A percentile compares a stretch with the other conserved stretches of the same genome.
Conservation (phyloP, 2,113 vertebrate species). For the Entosphenus tridentatus region DNA sequence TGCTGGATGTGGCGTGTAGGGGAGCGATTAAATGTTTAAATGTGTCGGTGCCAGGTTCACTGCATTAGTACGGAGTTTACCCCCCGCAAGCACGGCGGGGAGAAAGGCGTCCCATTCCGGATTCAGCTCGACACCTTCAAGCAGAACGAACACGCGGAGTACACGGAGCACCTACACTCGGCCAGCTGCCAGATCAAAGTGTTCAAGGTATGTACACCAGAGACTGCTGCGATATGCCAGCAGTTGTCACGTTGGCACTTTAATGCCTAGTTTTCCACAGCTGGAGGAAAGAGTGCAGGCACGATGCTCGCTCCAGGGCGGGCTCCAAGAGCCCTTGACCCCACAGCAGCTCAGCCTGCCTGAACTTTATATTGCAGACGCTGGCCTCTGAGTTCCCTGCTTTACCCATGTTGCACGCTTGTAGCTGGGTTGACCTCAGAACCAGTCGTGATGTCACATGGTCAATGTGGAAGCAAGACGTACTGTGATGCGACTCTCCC, state of each 20-base stretch:
- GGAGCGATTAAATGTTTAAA: background rate
- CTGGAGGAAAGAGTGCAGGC: too few relatives aligned
- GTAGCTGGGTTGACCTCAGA: too few relatives aligned
- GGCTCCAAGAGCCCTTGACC: too few relatives aligned
- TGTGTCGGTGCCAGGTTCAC: constrained; percentile 37
- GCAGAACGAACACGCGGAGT: constrained; percentile 48
- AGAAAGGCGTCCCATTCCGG: constrained; percentile 74
- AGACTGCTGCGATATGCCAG: background rate
- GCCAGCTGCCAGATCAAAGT: constrained; percentile 92
- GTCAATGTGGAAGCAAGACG: too few relatives aligned
- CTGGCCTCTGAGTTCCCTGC: too few relatives aligned
- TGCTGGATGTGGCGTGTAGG: too few relatives aligned
- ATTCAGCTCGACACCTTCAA: constrained; percentile 74
- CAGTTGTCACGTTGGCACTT: background rate
- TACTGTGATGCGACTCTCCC: too few relatives aligned
- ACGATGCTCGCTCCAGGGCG: too few relatives aligned
- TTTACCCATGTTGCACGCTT: too few relatives aligned
- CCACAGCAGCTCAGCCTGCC: too few relatives aligned
- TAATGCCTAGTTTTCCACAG: background rate
- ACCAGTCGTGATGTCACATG: too few relatives aligned
- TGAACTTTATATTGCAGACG: too few relatives aligned
- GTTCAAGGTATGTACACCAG: constrained; percentile 45
- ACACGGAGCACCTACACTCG: constrained; percentile 55
- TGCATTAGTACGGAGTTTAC: constrained; percentile 95
- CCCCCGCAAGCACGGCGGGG: constrained; percentile 68